Percentiles rank a stretch among this genome's conserved stretches.
Evolutionary conservation across 2,797 vertebrate genomes (phyloP).

Genomic region (Schizothorax lantsangensis): DNA sequence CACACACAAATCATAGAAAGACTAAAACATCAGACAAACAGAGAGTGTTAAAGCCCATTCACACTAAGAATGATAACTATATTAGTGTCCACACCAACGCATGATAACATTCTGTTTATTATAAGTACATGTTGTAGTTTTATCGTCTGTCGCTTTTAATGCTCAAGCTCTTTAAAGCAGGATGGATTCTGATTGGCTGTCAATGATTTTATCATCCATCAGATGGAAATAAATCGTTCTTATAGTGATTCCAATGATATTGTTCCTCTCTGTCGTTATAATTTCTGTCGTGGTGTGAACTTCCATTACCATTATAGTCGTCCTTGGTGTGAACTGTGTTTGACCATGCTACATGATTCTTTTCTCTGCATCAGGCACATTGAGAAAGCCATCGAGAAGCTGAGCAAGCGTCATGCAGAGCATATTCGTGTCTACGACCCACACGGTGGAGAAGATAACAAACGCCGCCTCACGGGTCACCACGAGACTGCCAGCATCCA

Average conservation of each 20-base stretch:
- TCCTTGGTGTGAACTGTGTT: background rate
- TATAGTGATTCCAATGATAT: background rate
- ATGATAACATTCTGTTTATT: no score
- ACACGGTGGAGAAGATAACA: slow-evolving; percentile 82
- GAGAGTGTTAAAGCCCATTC: background rate
- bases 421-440: slow-evolving; percentile 87
- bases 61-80: background rate
- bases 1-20: background rate
- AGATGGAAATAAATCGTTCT: background rate
- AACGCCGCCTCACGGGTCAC: slow-evolving; percentile 82
- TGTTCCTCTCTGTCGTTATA: background rate
- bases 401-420: slow-evolving; percentile 76
- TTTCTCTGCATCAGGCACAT: slow-evolving; percentile 75
- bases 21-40: background rate
- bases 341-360: background rate
- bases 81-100: background rate
- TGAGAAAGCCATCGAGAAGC: slow-evolving; percentile 81
- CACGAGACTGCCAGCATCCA: slow-evolving; percentile 85
- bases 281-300: background rate
- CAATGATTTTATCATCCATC: no score
- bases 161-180: background rate
- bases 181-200: background rate
- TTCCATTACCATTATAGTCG: no score
- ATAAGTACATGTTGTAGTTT: background rate
- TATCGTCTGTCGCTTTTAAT: background rate